Conservation (phyloP, 2,113 vertebrate genomes). For the Oxyruncus cristatus region DNA sequence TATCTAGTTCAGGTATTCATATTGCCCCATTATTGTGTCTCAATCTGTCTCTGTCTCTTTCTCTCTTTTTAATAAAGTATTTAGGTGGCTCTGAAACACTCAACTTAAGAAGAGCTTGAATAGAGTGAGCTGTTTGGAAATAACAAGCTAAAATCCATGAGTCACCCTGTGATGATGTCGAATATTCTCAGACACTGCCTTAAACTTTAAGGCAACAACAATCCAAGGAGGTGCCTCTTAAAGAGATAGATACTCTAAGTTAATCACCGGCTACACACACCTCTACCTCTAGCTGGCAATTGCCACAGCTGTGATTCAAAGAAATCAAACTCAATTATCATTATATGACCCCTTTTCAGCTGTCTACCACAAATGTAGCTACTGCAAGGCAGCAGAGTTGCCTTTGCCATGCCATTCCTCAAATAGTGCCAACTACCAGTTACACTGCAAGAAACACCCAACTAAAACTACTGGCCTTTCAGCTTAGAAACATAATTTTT, state of each 20-base stretch:
- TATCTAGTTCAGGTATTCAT: constrained; percentile 36
- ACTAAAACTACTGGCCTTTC: neutral
- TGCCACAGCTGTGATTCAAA: neutral
- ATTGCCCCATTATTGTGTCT: constrained; percentile 49
- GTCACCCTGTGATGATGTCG: constrained; percentile 12
- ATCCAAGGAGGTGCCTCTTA: neutral
- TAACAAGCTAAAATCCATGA: constrained; percentile 55
- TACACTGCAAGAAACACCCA: neutral
- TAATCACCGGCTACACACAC: neutral
- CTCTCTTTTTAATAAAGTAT: constrained; percentile 35
- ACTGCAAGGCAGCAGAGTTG: neutral
- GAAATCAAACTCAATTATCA: too few species aligned
- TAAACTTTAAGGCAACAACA: constrained; percentile 25
- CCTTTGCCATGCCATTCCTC: neutral
- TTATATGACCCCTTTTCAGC: neutral
- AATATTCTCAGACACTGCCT: constrained; percentile 25
- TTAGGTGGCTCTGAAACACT: constrained; percentile 12
- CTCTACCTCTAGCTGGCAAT: neutral
- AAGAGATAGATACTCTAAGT: neutral
- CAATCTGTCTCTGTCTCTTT: constrained; percentile 26
- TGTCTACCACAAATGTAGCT: neutral
- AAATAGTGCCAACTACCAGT: neutral
- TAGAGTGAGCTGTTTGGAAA: constrained; percentile 47
- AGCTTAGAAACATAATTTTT: neutral
- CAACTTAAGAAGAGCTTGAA: neutral